Evolutionary conservation across 2,888 invertebrate genomes (phyloP).

Genomic region (Troides helena): DNA sequence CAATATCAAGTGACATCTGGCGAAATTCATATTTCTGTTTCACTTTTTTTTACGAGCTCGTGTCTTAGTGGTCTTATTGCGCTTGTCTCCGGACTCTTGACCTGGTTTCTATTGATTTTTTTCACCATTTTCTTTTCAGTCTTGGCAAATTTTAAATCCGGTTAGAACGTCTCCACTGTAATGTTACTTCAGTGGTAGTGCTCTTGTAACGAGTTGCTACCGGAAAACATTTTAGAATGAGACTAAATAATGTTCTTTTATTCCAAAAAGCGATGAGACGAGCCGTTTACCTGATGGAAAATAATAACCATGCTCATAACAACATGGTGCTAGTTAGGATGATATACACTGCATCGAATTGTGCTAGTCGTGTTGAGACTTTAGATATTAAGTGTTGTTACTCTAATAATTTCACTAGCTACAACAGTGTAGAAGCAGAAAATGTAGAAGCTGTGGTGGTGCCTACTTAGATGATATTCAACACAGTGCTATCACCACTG

Average conservation of each 20-base stretch:
- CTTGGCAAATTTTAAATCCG: background rate
- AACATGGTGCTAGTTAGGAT: too few species aligned
- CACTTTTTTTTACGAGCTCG: background rate
- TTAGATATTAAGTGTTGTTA: too few species aligned
- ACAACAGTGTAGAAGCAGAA: too few species aligned
- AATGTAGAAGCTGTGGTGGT: too few species aligned
- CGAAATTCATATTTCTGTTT: constrained; percentile 2
- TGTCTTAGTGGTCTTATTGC: background rate
- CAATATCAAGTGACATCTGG: constrained; percentile 3
- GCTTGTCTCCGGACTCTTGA: background rate
- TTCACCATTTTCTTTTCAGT: background rate
- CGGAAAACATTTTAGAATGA: background rate
- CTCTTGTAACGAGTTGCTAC: background rate
- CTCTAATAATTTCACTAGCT: too few species aligned
- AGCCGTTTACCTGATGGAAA: too few species aligned
- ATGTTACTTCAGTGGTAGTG: background rate
- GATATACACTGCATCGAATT: too few species aligned
- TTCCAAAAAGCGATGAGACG: too few species aligned
- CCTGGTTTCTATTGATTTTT: background rate
- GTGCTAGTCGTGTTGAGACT: too few species aligned
- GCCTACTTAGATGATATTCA: too few species aligned
- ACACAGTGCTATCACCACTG: background rate
- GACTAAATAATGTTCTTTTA: background rate
- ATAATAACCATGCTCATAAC: too few species aligned
- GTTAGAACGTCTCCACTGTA: background rate